phyloP scores from a whole-genome alignment of 2,797 vertebrate genomes.

The Xiphophorus birchmanni region DNA sequence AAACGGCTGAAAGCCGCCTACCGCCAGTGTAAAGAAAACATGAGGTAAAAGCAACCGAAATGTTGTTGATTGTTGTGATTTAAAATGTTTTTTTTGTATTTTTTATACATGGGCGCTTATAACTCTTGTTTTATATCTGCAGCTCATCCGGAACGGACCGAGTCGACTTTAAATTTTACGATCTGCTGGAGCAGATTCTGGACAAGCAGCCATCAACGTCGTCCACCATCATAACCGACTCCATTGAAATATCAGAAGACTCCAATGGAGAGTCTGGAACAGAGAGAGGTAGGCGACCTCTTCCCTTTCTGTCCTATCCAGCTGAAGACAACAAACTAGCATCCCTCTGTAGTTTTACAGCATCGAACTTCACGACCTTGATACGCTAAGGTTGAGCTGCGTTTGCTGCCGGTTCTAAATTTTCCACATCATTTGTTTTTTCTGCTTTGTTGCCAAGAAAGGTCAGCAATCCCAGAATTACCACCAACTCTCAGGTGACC shows the following conservation, averaged over 20 bases:
- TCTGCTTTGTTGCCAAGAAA: neutral
- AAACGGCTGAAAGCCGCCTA: constrained; percentile 78
- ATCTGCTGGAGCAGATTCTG: constrained; percentile 78
- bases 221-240: constrained; percentile 38
- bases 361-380: neutral
- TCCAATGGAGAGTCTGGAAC: constrained; percentile 57
- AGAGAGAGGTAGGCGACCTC: constrained; percentile 58
- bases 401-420: neutral
- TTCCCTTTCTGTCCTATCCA: neutral
- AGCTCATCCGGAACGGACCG: constrained; percentile 67
- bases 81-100: too few species aligned
- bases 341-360: neutral
- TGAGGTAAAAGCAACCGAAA: constrained; percentile 58
- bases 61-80: neutral
- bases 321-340: neutral
- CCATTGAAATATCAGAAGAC: constrained; percentile 77
- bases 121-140: neutral
- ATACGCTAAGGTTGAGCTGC: neutral
- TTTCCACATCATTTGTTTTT: neutral
- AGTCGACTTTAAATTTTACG: constrained; percentile 80
- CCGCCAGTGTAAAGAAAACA: constrained; percentile 74
- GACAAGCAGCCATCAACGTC: constrained; percentile 74
- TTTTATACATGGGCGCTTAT: too few species aligned
- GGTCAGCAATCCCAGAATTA: neutral
- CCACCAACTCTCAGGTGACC: neutral